Base-by-base conservation (phyloP, 2,797 vertebrate genomes). In the Gephyroberyx darwinii region DNA sequence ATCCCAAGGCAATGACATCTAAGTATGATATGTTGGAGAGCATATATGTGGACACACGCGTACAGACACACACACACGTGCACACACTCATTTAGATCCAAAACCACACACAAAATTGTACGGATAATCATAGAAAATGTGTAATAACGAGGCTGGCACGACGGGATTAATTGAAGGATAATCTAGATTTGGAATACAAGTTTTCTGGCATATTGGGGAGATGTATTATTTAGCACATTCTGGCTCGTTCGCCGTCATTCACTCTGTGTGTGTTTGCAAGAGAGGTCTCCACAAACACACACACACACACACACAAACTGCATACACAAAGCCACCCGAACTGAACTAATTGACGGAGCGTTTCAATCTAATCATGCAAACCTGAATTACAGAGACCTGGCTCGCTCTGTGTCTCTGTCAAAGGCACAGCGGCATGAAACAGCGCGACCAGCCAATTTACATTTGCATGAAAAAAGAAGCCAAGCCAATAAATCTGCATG, bases 401-500 rank as follows among this genome's bases (percentile, higher is more conserved):
- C 81, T 82, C 80, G 74, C 54, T 88, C 85, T 70, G 77, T 47
- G 74, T 33, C 37, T 75, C 86, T 37, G 65, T 78, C 78, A 77
- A 53, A 84, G 74, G 74, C 39, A 26, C 78, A 77, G 51, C 83
- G 74, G 74, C 39, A 26, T 12, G 70, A 35, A 82, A 65, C 74
- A 0, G 69, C 73, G 64, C 76, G 41, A 69, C 58, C 78, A 58
- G 76, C 54, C 69, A 56, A 57, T 85, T 72, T 10, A 69, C 77
- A 89, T 88, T 89, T 82, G 83, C 87, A 86, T 83, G 75, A 87
- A 72, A 88, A 85, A 84, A 66, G 82, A 80, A 75, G 59, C 39
- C 52, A n/a, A 64, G 71, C 60, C 50, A 35, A 60, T 74, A 72
- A 82, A 85, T 84, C 59, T 82, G 88, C 88, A 90, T 83, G 45